Base-by-base conservation (phyloP, 2,797 vertebrate species). In the Limosa lapponica region DNA sequence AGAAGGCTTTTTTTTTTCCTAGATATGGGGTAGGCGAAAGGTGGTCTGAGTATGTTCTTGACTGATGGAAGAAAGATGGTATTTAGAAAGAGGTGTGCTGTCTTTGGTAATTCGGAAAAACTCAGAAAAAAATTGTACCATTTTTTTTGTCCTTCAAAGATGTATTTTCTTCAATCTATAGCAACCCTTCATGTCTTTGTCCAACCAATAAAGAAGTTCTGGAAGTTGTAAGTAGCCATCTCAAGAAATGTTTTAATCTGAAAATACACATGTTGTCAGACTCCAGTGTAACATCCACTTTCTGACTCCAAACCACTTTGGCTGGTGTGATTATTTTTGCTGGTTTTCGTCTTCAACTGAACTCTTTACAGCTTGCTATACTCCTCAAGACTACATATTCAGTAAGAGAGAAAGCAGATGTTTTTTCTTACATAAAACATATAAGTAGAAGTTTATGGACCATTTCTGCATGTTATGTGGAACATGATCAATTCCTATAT, bases 91-190 rank as follows among this genome's bases (percentile, higher is more conserved):
- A 39, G 8, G 6, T 8, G 20, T 39, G 22, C 16, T 55, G 3
- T 30, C 65, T 74, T 62, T 20, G 24, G 14, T 20, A 89, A 82
- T 4, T 1, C 4, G 8, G 8, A 78, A 61, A 78, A 84, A 37
- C 13, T 37, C 8, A 24, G 8, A 6, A 64, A 80, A 75, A 48
- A 32, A 4, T 0, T 7, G 7, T 37, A 44, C 8, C 52, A 6
- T 37, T 74, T 69, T 39, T 30, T 10, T 58, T 61, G 69, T 75
- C 64, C 64, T 77, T 77, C 39, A 81, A 41, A 62, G 32, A 71
- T 20, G 3, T 15, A 18, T 66, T 82, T 93, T 70, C 28, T 88
- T 70, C 17, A 77, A 25, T 4, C 11, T 78, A 67, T 3, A 49
- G 25, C 65, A 82, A 48, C 9, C 8, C 11, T 75, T 62, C 2